Base-by-base conservation (phyloP, 1,140 invertebrate genomes). In the Meloidogyne chitwoodi region DNA sequence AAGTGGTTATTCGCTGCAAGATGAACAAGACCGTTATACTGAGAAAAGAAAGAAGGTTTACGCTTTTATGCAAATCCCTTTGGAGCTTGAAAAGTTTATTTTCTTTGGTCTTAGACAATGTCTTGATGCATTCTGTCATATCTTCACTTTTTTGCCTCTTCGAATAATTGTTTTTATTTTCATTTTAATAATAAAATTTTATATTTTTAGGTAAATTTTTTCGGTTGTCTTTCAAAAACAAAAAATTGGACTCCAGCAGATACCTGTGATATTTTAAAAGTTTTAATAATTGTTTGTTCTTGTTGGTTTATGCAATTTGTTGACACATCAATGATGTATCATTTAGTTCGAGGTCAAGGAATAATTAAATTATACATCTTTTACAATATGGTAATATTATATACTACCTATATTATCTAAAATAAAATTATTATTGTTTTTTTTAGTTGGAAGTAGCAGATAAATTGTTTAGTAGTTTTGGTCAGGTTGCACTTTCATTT, bases 281-380 rank as follows among this genome's bases (percentile, higher is more conserved):
- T 93, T 5, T 92, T 98, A 66, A 90, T 98, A 81, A 89, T 97
- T 76, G 87, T 92, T 31, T 93, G 68, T 31, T 38, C 83, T 44
- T 81, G 93, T 83, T 93, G 92, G 87, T 89, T 92, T 72, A 89
- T 94, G 41, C 93, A 96, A 89, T 93, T 93, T 83, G 91, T 98
- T 72, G 96, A 99, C 87, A 97, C 95, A 14, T 97, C 96, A 78
- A 94, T 98, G 90, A 92, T 99, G 90, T 99, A 99, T 89, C 97
- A 99, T 89, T 90, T 98, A 79, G 96, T 99, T 31, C 95, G 98
- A 88, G 96, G 94, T 84, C 97, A 99, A 87, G 96, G 95, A 71
- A 93, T 98, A 67, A 98, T 99, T 86, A 99, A 99, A 88, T 89
- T 99, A 66, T 99, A 99, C 87, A 96, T 99, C 87, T 97, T 99